Percentiles rank a stretch among this genome's conserved stretches.
Conservation (phyloP, 30 jellyfish, hydroid and myxozoan genomes). For the Nemopilema nomurai region DNA sequence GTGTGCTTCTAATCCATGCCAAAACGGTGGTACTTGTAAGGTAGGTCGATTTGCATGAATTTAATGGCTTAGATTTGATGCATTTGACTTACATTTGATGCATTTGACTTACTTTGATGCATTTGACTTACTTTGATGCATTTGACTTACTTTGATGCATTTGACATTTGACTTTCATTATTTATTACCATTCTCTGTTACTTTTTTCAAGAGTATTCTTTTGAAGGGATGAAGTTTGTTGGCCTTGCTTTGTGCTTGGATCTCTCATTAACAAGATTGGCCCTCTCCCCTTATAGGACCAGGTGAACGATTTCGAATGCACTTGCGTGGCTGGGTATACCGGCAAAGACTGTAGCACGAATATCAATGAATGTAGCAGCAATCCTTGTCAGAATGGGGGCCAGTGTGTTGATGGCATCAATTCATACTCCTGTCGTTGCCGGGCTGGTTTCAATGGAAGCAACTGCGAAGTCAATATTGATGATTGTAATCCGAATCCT, state of each 20-base stretch:
- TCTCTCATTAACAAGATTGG: too few relatives aligned
- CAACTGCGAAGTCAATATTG: conserved; percentile 73
- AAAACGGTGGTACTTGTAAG: conserved; percentile 66
- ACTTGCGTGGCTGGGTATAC: conserved; percentile 72
- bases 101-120: too few relatives aligned
- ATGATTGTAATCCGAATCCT: conserved; percentile 75
- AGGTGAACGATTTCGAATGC: conserved; percentile 63
- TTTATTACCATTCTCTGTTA: too few relatives aligned
- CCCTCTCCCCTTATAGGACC: conserved; percentile 63
- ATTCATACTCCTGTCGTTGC: conserved; percentile 76
- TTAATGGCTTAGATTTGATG: too few relatives aligned
- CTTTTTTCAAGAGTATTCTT: too few relatives aligned
- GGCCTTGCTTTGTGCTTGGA: too few relatives aligned
- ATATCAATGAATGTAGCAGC: conserved; percentile 75
- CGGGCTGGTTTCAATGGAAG: conserved; percentile 84
- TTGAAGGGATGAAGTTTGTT: too few relatives aligned
- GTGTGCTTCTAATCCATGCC: conserved; percentile 74
- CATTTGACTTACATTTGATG: too few relatives aligned
- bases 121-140: too few relatives aligned
- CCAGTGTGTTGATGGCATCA: conserved; percentile 61
- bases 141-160: too few relatives aligned
- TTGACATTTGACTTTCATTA: too few relatives aligned
- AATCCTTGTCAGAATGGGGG: conserved; percentile 81
- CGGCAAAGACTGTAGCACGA: conserved; percentile 60
- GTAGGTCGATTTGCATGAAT: conserved; percentile 32